These are phyloP conservation scores for Agriopis marginaria DNA, from an alignment of 2,888 invertebrate species.

Conservation along the genomic window DNA sequence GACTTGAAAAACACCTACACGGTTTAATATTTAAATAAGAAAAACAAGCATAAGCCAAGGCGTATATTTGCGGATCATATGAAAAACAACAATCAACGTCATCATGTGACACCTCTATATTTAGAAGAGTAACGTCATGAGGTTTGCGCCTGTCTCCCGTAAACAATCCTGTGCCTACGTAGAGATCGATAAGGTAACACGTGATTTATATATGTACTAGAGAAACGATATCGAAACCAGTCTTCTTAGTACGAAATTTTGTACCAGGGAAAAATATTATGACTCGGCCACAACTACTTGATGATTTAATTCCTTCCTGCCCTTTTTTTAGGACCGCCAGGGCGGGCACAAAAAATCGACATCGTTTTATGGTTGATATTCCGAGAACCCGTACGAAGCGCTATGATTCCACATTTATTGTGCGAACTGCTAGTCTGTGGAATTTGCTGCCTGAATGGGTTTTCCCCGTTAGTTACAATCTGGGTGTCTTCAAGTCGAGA, in stretches of 20 bases:
- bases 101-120: constrained; percentile 16
- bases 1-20: not conserved
- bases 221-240: not conserved
- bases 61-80: not conserved
- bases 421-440: too few species aligned
- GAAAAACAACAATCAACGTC: constrained; percentile 6
- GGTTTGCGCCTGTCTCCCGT: constrained; percentile 11
- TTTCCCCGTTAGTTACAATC: too few species aligned
- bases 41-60: not conserved
- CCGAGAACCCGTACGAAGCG: too few species aligned
- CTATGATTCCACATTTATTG: too few species aligned
- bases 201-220: not conserved
- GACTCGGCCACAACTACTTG: not conserved
- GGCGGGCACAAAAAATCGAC: too few species aligned
- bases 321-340: too few species aligned
- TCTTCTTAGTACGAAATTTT: not conserved
- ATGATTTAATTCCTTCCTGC: too few species aligned
- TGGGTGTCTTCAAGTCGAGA: too few species aligned
- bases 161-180: constrained; percentile 8
- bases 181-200: constrained; percentile 6
- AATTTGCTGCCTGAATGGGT: too few species aligned
- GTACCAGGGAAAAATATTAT: not conserved
- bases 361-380: too few species aligned
- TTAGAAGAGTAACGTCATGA: constrained; percentile 14
- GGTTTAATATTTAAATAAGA: constrained; percentile 1